These are phyloP conservation scores for Enteromius treurensis DNA, from an alignment of 2,797 vertebrate species.

Conservation along the genomic window DNA sequence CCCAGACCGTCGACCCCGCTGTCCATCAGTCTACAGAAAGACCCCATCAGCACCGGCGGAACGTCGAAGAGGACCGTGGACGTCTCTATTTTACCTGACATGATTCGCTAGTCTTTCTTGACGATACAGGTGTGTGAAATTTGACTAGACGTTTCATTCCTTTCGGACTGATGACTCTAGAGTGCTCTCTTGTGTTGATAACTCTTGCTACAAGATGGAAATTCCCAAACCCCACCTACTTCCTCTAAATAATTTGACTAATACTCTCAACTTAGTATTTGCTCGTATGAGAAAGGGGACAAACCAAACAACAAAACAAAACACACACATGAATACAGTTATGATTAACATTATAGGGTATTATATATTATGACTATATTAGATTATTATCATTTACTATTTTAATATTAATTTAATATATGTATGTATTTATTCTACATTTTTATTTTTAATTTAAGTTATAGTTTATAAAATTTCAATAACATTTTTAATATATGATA, in stretches of 20 bases:
- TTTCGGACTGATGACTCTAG: background rate
- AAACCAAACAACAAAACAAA: background rate
- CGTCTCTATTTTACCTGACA: conserved; percentile 54
- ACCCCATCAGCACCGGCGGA: conserved; percentile 71
- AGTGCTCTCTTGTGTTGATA: conserved; percentile 13
- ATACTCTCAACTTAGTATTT: background rate
- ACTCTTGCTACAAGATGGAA: conserved; percentile 57
- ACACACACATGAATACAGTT: background rate
- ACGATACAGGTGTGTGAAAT: background rate
- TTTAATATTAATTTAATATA: too few relatives aligned
- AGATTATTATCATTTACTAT: too few relatives aligned
- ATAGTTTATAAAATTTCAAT: too few relatives aligned
- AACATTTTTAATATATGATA: background rate
- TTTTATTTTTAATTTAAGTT: too few relatives aligned
- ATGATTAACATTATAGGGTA: background rate
- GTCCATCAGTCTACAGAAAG: conserved; percentile 79
- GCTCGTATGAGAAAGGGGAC: background rate
- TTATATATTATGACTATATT: too few relatives aligned
- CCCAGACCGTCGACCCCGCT: conserved; percentile 74
- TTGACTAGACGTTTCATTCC: background rate
- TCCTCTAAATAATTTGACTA: conserved; percentile 37
- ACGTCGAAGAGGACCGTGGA: conserved; percentile 74
- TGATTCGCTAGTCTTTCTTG: conserved; percentile 7
- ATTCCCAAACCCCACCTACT: conserved; percentile 55
- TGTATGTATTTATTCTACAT: too few relatives aligned